Evolutionary conservation across 2,888 invertebrate species (phyloP), one percentile per base, ranked within the genome.

Genomic region (Pollenia labialis): DNA sequence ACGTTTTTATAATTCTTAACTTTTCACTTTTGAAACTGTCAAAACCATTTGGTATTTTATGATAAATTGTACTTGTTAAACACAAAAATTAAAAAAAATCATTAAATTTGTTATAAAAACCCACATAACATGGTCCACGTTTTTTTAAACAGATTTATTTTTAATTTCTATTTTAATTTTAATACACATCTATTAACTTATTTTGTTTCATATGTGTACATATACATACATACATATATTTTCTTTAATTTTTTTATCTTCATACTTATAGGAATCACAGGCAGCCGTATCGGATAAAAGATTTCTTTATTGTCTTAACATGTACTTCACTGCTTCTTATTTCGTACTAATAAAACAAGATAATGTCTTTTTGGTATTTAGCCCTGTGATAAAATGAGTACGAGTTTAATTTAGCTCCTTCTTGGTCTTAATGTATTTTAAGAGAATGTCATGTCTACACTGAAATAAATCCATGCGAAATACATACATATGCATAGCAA

Each of bases 401-500:
- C 56, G 46, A 58, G 46, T 74, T 16, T 42, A 23, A 46, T 44
- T 64, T 68, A 42, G 60, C 74, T 83, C 23, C 71, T 69, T 42
- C 42, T 72, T 87, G 66, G 32, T 66, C 66, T 64, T 80, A 75
- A 56, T 75, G 64, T 74, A 44, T 74, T 46, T 69, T 71, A 40
- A 62, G 23, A 40, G 64, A 85, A 76, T 81, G 76, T 52, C 82
- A 82, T 48, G 72, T 62, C 72, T 72, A 46, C 68, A 74, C 56
- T 77, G 66, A 32, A 32, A 32, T 32, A 6, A 32, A 32, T 32
- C 32, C 32, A 32, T 32, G 32, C 32, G 32, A 32, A n/a, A n/a
- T n/a, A n/a, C n/a, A n/a, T n/a, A n/a, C 32, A 32, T 32, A 32
- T 32, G 32, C 6, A 32, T 32, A 32, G 4, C 32, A 32, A 32